Evolutionary conservation across 1,140 invertebrate species (phyloP).

Genomic region (Laupala kohalensis): DNA sequence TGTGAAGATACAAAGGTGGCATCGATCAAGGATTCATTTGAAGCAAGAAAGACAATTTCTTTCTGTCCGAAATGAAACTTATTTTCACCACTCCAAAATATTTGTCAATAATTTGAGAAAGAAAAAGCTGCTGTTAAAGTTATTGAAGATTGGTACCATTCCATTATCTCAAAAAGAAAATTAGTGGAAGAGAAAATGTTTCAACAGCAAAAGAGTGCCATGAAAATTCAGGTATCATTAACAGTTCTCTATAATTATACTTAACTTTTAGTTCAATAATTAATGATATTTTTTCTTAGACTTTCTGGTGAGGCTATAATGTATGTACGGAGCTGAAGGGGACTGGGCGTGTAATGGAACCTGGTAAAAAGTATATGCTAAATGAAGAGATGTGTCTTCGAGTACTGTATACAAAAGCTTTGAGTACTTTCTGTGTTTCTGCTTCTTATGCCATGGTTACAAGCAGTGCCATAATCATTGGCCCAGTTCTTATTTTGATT

Average conservation of each 20-base stretch:
- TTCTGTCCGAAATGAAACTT: neutral
- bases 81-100: neutral
- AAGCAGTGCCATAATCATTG: neutral
- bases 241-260: neutral
- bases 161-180: neutral
- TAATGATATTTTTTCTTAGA: neutral
- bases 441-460: neutral
- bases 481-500: neutral
- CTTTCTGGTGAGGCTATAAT: neutral
- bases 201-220: slow-evolving; percentile 30
- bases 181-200: slow-evolving; percentile 16
- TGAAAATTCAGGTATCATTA: slow-evolving; percentile 41
- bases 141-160: neutral
- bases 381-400: neutral
- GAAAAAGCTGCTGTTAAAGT: neutral
- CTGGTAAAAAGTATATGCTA: neutral
- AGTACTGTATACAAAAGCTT: neutral
- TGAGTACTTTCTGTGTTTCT: neutral
- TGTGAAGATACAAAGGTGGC: slow-evolving; percentile 22
- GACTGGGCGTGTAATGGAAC: neutral
- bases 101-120: neutral
- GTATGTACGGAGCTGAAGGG: neutral
- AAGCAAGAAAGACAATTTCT: slow-evolving; percentile 19
- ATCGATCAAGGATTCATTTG: slow-evolving; percentile 23
- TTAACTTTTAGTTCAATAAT: neutral